Evolutionary conservation across 2,888 invertebrate species (phyloP).

Genomic region (Conus canariensis): DNA sequence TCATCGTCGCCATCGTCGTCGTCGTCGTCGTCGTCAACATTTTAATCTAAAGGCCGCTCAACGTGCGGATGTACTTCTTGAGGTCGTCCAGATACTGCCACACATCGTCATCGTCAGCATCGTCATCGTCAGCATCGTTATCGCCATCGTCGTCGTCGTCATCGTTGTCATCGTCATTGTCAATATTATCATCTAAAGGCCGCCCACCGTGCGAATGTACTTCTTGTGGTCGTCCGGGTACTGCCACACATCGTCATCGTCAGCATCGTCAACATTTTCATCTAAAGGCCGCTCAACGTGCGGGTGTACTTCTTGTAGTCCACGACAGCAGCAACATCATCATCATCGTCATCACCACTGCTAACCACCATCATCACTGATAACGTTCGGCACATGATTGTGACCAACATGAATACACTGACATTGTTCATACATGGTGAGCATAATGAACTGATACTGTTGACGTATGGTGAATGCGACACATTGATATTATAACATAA

Average conservation of each 20-base stretch:
- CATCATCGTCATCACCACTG: background rate
- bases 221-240: no score
- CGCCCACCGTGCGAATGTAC: background rate
- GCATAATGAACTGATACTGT: no score
- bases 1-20: background rate
- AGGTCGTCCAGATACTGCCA: no score
- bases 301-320: background rate
- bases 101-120: background rate
- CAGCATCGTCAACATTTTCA: background rate
- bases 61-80: background rate
- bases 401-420: no score
- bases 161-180: background rate
- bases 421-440: no score
- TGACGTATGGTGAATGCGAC: no score
- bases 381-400: no score
- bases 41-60: background rate
- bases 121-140: background rate
- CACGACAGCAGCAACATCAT: no score
- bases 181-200: background rate
- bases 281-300: no score
- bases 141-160: background rate
- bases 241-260: background rate
- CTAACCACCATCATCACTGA: background rate
- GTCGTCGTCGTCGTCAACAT: background rate
- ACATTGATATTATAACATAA: no score